Evolutionary conservation across 2,888 invertebrate genomes (phyloP).

Genomic region (Notocelia uddmanniana): DNA sequence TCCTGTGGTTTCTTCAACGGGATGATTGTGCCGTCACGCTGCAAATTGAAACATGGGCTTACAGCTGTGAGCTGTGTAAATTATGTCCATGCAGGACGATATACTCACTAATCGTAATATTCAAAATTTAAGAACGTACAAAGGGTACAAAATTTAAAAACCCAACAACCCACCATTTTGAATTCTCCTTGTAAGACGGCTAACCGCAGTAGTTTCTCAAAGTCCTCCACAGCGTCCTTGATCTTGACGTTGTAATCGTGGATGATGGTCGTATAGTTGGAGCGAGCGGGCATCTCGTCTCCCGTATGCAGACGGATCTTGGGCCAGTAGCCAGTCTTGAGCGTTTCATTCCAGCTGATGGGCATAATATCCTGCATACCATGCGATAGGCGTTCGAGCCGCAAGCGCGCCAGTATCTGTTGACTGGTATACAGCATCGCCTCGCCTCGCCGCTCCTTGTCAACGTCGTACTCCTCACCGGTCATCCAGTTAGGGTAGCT

Average conservation of each 20-base stretch:
- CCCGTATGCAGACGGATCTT: constrained; percentile 85
- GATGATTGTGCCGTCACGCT: constrained; percentile 86
- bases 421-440: constrained; percentile 86
- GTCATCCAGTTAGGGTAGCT: constrained; percentile 90
- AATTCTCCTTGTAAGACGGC: constrained; percentile 73
- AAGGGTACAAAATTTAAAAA: too few species aligned
- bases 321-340: constrained; percentile 85
- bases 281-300: constrained; percentile 84
- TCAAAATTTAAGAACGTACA: not conserved
- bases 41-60: constrained; percentile 47
- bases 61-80: not conserved
- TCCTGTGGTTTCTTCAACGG: constrained; percentile 88
- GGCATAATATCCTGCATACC: constrained; percentile 79
- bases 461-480: constrained; percentile 78
- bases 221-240: constrained; percentile 68
- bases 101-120: not conserved
- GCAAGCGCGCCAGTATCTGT: constrained; percentile 87
- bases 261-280: constrained; percentile 69
- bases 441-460: constrained; percentile 84
- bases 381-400: constrained; percentile 81
- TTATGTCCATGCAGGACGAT: not conserved
- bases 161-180: constrained; percentile 73
- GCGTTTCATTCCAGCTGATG: constrained; percentile 74
- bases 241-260: constrained; percentile 66
- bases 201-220: constrained; percentile 83